Evolutionary conservation across 2,888 invertebrate genomes (phyloP).

Genomic region (Magallana nippona): DNA sequence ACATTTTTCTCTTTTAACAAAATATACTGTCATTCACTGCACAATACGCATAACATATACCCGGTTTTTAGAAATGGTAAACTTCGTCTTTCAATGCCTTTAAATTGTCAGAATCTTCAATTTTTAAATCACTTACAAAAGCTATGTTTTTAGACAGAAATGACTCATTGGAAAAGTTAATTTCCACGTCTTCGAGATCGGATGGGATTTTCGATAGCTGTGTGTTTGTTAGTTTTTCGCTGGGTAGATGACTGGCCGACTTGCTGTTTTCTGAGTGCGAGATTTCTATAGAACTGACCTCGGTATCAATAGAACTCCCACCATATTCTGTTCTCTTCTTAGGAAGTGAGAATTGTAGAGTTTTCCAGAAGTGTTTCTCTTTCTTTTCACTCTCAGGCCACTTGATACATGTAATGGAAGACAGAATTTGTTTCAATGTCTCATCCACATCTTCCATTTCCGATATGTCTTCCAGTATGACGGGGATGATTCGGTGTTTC

Average conservation of each 20-base stretch:
- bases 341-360: slow-evolving; percentile 63
- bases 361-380: slow-evolving; percentile 63
- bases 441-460: slow-evolving; percentile 56
- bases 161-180: neutral
- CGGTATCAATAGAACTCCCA: neutral
- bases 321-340: slow-evolving; percentile 51
- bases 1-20: no score
- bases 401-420: slow-evolving; percentile 63
- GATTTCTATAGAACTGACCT: neutral
- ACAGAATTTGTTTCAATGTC: slow-evolving; percentile 63
- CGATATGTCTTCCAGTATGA: slow-evolving; percentile 64
- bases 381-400: slow-evolving; percentile 61
- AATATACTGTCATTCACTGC: no score
- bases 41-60: no score
- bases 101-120: neutral
- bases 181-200: neutral
- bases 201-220: neutral
- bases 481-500: slow-evolving; percentile 67
- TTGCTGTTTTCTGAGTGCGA: neutral
- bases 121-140: neutral
- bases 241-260: neutral
- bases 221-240: neutral
- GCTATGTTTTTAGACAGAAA: neutral
- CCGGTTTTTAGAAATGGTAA: neutral
- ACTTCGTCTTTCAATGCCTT: neutral